These are phyloP conservation scores for Scatophagus argus DNA, from an alignment of 2,113 vertebrate genomes.

Conservation along the genomic window DNA sequence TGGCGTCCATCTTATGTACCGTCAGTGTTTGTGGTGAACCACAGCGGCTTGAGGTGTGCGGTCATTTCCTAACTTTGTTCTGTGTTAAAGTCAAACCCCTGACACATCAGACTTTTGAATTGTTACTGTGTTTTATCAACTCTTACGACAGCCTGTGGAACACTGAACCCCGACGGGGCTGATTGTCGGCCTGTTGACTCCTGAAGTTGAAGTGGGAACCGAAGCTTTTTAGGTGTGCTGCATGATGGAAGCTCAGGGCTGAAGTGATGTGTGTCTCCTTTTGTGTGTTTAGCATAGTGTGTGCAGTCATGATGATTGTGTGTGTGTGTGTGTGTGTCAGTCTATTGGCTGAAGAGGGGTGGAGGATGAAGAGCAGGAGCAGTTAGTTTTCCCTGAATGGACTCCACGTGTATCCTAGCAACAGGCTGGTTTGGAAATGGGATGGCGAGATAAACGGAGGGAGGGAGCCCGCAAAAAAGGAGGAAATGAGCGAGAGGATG, in stretches of 20 bases:
- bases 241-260: neutral
- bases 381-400: constrained; percentile 68
- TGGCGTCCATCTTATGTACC: too few relatives aligned
- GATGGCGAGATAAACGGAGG: constrained; percentile 56
- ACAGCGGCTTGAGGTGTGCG: too few relatives aligned
- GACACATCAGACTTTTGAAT: too few relatives aligned
- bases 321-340: constrained; percentile 15
- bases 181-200: neutral
- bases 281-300: constrained; percentile 4
- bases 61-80: too few relatives aligned
- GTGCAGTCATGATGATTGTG: neutral
- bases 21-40: too few relatives aligned
- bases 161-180: too few relatives aligned
- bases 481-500: constrained; percentile 45
- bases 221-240: neutral
- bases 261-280: neutral
- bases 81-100: too few relatives aligned
- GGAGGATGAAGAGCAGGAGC: constrained; percentile 46
- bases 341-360: neutral
- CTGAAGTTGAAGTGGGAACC: constrained; percentile 1
- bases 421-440: constrained; percentile 66
- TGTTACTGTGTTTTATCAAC: too few relatives aligned
- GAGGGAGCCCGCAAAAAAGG: constrained; percentile 56
- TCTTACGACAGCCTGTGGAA: too few relatives aligned
- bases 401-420: constrained; percentile 81